Evolutionary conservation across 2,113 vertebrate genomes (phyloP).

Genomic region (Notiomystis cincta): DNA sequence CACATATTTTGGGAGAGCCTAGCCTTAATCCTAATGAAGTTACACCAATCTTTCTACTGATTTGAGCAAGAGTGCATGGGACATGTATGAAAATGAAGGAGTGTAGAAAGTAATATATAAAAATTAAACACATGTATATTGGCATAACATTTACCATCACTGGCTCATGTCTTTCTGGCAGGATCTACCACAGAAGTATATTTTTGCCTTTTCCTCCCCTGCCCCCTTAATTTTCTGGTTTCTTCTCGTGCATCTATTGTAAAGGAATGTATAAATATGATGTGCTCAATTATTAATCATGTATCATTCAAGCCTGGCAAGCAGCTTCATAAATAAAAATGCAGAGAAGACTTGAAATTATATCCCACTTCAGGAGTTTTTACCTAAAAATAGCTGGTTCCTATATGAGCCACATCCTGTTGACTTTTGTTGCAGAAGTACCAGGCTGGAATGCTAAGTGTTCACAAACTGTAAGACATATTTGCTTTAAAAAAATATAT

Average conservation of each 20-base stretch:
- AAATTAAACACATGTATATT: not conserved
- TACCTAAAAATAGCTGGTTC: conserved; percentile 21
- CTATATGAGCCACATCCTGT: not conserved
- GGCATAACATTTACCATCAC: not conserved
- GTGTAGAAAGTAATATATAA: not conserved
- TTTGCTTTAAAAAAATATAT: rapidly evolving
- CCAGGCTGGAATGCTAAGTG: not conserved
- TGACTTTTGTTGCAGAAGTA: not conserved
- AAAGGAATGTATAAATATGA: not conserved
- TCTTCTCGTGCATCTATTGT: not conserved
- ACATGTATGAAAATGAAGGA: not conserved
- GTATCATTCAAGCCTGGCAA: conserved; percentile 17
- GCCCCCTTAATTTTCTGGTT: not conserved
- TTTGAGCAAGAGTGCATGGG: not conserved
- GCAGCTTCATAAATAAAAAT: conserved; percentile 28
- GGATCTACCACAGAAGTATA: not conserved
- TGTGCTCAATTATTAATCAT: conserved; percentile 32
- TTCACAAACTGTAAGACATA: not conserved
- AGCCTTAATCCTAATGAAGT: not conserved
- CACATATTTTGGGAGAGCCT: not conserved
- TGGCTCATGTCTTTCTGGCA: not conserved
- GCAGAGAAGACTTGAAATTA: conserved; percentile 1
- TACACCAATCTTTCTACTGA: not conserved
- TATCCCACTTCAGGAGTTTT: not conserved
- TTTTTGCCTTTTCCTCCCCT: not conserved